phyloP scores from a whole-genome alignment of 2,113 vertebrate species.

The Aspidoscelis tigris region DNA sequence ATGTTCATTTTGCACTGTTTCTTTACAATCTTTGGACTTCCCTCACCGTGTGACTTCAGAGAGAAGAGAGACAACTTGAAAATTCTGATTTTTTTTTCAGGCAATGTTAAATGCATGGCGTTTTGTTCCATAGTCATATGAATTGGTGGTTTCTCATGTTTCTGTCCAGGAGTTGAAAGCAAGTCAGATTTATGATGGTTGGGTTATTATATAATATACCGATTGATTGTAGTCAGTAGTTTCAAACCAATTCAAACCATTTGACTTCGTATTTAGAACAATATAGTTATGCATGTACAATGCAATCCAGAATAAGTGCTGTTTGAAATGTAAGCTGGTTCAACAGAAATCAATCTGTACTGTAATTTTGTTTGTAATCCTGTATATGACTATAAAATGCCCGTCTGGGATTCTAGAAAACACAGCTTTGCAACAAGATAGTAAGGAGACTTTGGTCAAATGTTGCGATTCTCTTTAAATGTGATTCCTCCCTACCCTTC shows the following conservation, averaged over 20 bases:
- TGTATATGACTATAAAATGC: conserved; percentile 87
- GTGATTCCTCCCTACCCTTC: conserved; percentile 66
- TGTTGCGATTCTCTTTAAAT: conserved; percentile 78
- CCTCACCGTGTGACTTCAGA: conserved; percentile 62
- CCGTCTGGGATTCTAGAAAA: conserved; percentile 80
- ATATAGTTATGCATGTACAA: conserved; percentile 86
- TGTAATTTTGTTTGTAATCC: conserved; percentile 87
- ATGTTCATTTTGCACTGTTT: conserved; percentile 86
- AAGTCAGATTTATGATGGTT: conserved; percentile 78
- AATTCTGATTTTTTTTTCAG: conserved; percentile 74
- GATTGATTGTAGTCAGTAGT: conserved; percentile 82
- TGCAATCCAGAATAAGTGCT: conserved; percentile 85
- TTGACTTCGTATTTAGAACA: conserved; percentile 82
- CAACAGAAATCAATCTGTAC: conserved; percentile 83
- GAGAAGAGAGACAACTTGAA: conserved; percentile 63
- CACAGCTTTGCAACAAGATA: conserved; percentile 80
- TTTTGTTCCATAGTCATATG: conserved; percentile 67
- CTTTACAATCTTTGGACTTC: conserved; percentile 73
- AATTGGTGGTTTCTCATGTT: conserved; percentile 76
- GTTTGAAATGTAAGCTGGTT: conserved; percentile 85
- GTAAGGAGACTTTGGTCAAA: conserved; percentile 78
- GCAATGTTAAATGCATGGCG: conserved; percentile 78
- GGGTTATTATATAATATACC: conserved; percentile 71
- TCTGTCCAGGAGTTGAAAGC: conserved; percentile 75
- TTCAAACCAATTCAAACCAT: conserved; percentile 80